Percentiles rank a stretch among this genome's conserved stretches.
Conservation (phyloP, 2,888 invertebrate species). For the Leucophora obtusa region DNA sequence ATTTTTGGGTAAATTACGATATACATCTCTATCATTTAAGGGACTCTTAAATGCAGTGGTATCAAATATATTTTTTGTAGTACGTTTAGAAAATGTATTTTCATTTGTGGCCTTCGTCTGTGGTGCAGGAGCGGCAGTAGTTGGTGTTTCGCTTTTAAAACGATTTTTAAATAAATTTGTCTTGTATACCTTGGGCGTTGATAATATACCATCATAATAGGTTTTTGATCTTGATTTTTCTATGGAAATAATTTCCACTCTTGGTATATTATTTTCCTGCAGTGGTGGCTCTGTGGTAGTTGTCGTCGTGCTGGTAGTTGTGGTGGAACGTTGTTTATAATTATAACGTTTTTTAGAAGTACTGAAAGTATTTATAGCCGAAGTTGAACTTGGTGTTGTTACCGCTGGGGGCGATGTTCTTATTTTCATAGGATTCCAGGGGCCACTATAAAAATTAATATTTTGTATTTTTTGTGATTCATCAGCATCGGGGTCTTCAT, state of each 20-base stretch:
- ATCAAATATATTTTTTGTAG: conserved; percentile 75
- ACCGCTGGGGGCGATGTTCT: conserved; percentile 59
- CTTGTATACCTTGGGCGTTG: conserved; percentile 64
- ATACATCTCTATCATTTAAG: conserved; percentile 68
- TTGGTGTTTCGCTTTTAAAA: conserved; percentile 33
- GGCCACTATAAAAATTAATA: conserved; percentile 61
- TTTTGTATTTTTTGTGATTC: conserved; percentile 69
- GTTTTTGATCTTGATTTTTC: conserved; percentile 78
- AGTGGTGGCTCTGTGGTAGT: conserved; percentile 1
- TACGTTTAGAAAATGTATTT: conserved; percentile 66
- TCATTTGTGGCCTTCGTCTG: conserved; percentile 30
- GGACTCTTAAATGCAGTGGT: conserved; percentile 76
- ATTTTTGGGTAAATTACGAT: conserved; percentile 74
- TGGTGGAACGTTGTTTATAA: conserved; percentile 23
- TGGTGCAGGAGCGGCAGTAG: neutral
- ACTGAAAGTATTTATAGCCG: conserved; percentile 11
- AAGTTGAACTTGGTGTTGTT: conserved; percentile 30
- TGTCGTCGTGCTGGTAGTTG: neutral
- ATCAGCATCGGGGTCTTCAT: conserved; percentile 68
- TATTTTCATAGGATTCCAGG: conserved; percentile 75
- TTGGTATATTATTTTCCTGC: conserved; percentile 22
- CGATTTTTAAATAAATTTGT: conserved; percentile 52
- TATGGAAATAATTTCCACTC: conserved; percentile 71
- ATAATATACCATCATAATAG: conserved; percentile 77
- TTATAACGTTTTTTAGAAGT: conserved; percentile 28